These are phyloP conservation scores for Onychorhynchus coronatus DNA, from an alignment of 2,113 vertebrate genomes.

Conservation along the genomic window DNA sequence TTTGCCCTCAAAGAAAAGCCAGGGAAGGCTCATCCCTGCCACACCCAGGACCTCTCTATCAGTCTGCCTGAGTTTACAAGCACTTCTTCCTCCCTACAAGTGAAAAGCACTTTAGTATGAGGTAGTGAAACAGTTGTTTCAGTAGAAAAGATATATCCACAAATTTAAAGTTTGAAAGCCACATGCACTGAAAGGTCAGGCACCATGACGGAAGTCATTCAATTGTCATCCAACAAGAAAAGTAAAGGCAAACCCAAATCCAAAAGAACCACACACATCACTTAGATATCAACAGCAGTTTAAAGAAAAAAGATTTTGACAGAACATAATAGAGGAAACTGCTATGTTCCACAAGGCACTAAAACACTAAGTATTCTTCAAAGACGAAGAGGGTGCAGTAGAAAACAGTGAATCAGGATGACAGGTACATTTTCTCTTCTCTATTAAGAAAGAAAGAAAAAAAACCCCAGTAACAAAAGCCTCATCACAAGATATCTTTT, in stretches of 20 bases:
- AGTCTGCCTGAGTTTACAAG: background rate
- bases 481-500: background rate
- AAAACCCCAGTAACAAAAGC: background rate
- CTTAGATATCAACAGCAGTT: background rate
- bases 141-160: background rate
- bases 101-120: background rate
- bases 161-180: background rate
- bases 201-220: background rate
- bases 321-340: background rate
- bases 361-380: background rate
- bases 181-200: background rate
- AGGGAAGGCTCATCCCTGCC: background rate
- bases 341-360: background rate
- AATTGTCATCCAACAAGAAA: background rate
- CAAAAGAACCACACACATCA: background rate
- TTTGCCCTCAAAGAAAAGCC: background rate
- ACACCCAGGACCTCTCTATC: background rate
- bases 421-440: background rate
- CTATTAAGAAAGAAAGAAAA: background rate
- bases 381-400: background rate
- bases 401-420: background rate
- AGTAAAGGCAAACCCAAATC: background rate
- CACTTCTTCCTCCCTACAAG: background rate
- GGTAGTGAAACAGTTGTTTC: background rate
- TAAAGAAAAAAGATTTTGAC: background rate